Conservation (phyloP, 2,888 invertebrate genomes). For the Melieria crassipennis region DNA sequence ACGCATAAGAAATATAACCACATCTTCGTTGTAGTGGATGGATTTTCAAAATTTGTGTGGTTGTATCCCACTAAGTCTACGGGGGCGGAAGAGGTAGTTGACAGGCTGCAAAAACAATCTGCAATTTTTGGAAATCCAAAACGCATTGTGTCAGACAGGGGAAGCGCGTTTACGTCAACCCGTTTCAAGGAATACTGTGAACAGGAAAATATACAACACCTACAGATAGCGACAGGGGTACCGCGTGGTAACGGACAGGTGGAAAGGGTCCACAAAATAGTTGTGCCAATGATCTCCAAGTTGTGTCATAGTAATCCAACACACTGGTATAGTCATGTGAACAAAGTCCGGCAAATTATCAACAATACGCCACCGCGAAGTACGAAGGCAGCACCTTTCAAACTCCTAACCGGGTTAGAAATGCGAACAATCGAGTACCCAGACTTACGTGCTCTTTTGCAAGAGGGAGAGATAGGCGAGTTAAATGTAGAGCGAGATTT, state of each 20-base stretch:
- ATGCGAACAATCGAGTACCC: not conserved
- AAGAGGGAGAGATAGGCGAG: not conserved
- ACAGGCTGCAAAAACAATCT: not conserved
- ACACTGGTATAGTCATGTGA: not conserved
- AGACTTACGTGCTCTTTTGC: no score
- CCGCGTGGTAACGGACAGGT: no score
- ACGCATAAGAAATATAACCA: constrained; percentile 7
- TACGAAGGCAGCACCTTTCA: no score
- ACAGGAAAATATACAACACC: constrained; percentile 48
- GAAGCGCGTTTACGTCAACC: not conserved
- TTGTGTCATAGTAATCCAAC: not conserved
- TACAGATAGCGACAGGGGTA: constrained; percentile 46
- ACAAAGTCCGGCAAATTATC: not conserved
- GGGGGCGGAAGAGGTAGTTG: not conserved
- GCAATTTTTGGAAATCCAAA: constrained; percentile 8
- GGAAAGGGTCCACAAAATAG: not conserved
- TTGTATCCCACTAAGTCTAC: constrained; percentile 15
- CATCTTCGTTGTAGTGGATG: constrained; percentile 4
- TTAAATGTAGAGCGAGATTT: not conserved
- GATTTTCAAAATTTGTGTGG: constrained; percentile 13
- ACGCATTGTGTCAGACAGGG: not conserved
- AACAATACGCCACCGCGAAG: not conserved
- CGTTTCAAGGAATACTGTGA: constrained; percentile 45
- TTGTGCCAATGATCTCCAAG: not conserved
- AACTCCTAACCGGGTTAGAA: not conserved